Evolutionary conservation across 2,888 invertebrate genomes (phyloP), one percentile per base, ranked within the genome.

Genomic region (Hypselothyrea guttata): DNA sequence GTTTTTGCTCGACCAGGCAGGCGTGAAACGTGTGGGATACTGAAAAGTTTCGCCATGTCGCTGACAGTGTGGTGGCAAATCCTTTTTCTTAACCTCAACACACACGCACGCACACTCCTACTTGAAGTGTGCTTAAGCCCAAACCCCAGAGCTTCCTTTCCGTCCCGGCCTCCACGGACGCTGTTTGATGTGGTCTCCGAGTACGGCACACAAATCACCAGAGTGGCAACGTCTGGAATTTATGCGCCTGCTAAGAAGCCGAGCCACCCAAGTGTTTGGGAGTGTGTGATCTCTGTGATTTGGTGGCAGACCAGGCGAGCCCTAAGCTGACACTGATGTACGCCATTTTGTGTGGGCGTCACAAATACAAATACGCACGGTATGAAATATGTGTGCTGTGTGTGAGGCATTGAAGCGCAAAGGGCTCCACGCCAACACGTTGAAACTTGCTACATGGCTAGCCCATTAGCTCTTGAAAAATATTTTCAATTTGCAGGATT

Each of bases 261-360:
- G n/a, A n/a, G 48, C 41, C 54, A 30, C 45, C 28, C 16, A 22
- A 27, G 57, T 46, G 52, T 16, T 27, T 58, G 51, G 47, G 40
- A 27, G 22, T 35, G 18, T 49, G 40, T 45, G 16, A 63, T 84
- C 70, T 81, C 74, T 63, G 77, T 65, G 84, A 83, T 83, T 83
- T 68, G 52, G 68, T 55, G 44, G 55, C 61, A 30, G 51, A 34
- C 41, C 53, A 41, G 56, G 58, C 35, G 11, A 35, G 75, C 61
- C 84, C 63, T 84, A 84, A 78, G 85, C 83, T 75, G 85, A 78
- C 78, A 78, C 73, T 78, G 78, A 79, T 84, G 83, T 72, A 79
- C 72, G 62, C 75, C 76, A 78, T 82, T 66, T 83, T 51, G 38
- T 18, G 47, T 42, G 27, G 9, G 33, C 2, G 37, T 37, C 28